Evolutionary conservation across 1,140 invertebrate genomes (phyloP).

Genomic region (Protaetia brevitarsis): DNA sequence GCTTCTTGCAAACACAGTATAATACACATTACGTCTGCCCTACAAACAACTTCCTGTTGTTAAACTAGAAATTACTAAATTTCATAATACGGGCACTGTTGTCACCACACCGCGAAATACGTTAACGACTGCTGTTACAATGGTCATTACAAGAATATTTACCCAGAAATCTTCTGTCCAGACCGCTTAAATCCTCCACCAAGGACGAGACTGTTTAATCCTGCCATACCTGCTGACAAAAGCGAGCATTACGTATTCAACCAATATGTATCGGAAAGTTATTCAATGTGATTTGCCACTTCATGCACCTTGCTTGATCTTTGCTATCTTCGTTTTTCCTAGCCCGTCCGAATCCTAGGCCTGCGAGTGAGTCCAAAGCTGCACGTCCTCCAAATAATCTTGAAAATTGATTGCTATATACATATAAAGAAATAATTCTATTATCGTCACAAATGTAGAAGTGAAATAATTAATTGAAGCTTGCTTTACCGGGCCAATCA

Average conservation of each 20-base stretch:
- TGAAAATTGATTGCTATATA: neutral
- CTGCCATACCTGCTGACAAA: neutral
- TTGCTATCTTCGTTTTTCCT: neutral
- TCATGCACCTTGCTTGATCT: neutral
- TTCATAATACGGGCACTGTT: no score
- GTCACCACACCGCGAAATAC: no score
- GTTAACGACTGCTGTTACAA: no score
- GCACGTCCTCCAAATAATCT: neutral
- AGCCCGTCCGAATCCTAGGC: neutral
- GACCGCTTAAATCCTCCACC: slow-evolving; percentile 14
- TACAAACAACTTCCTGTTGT: no score
- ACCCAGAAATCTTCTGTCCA: neutral
- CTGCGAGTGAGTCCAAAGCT: neutral
- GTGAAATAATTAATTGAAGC: neutral
- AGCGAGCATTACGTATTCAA: neutral
- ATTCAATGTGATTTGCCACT: neutral
- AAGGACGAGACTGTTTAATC: slow-evolving; percentile 4
- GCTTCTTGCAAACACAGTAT: no score
- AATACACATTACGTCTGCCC: no score
- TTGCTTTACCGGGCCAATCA: no score
- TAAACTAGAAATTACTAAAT: neutral
- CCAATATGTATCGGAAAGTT: neutral
- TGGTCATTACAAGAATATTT: neutral
- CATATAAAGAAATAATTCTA: neutral
- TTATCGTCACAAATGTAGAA: neutral